Percentiles rank a stretch among this genome's conserved stretches.
These are phyloP conservation scores for Bombyx huttoni DNA, from an alignment of 2,888 invertebrate genomes.

Conservation along the genomic window DNA sequence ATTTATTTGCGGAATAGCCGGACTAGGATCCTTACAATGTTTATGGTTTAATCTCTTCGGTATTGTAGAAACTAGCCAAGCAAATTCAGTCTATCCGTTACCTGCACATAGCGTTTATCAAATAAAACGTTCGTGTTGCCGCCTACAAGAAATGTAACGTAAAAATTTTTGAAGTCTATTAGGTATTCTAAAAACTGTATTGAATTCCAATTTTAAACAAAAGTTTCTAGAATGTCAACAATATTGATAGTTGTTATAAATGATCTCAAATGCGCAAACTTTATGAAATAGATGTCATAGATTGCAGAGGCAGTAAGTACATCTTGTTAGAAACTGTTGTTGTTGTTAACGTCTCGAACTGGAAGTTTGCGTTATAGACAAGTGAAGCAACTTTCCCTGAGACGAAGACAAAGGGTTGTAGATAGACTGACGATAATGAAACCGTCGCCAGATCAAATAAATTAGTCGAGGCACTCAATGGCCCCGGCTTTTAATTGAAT, in stretches of 20 bases:
- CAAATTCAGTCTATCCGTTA: too few relatives aligned
- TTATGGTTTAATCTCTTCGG: too few relatives aligned
- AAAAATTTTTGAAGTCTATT: background rate
- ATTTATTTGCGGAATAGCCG: too few relatives aligned
- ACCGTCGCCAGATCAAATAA: conserved; percentile 21
- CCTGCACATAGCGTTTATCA: too few relatives aligned
- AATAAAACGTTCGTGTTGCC: too few relatives aligned
- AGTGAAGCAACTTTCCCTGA: conserved; percentile 6
- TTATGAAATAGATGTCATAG: background rate
- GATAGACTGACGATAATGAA: conserved; percentile 19
- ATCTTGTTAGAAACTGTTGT: background rate
- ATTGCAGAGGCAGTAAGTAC: background rate
- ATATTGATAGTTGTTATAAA: background rate
- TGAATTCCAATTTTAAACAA: background rate
- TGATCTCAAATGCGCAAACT: background rate
- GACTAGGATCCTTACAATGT: too few relatives aligned
- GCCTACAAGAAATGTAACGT: too few relatives aligned
- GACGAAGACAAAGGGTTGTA: conserved; percentile 18
- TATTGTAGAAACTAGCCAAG: too few relatives aligned
- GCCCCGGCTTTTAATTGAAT: conserved; percentile 21
- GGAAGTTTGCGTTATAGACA: background rate
- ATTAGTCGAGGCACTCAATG: conserved; percentile 19
- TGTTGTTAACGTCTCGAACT: background rate
- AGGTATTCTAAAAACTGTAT: background rate
- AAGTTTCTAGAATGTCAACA: background rate